Evolutionary conservation across 37 sponge, comb jelly and placozoan genomes (phyloP), one percentile per base, ranked within the genome.

Genomic region (Agelas oroides): DNA sequence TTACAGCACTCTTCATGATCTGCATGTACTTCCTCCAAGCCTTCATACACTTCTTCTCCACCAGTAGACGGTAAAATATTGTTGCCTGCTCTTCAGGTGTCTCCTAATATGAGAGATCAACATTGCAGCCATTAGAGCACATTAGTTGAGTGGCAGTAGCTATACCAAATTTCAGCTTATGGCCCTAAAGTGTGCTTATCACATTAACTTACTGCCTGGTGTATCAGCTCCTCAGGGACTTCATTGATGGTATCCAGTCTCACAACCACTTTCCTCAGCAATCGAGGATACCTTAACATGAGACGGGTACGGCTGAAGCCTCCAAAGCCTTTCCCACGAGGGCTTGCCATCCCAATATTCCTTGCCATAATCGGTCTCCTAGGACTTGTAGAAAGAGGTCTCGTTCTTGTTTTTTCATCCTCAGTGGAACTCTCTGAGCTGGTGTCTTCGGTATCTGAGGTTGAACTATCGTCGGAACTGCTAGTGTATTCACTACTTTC

Each of bases 21-120:
- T 79, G 73, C 55, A 92, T 73, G 34, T 92, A 80, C 34, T 67
- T 80, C 61, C 64, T 80, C 93, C 93, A 92, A 0, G 57, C 89
- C 20, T 75, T 66, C 24, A 86, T 74, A 37, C 31, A 31, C 39
- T 55, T 58, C 66, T 52, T 85, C 56, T 91, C 62, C 19, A 53
- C 23, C 53, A 53, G 30, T 34, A 91, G n/a, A 33, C 77, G 34
- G 19, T 61, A 53, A 53, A 84, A 91, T 0, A 69, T 32, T 2
- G 33, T 40, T 15, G 86, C 91, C 53, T 67, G 74, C 0, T 86
- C 82, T 16, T 81, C 61, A 58, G 28, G 14, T 3, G 86, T 77
- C 8, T 76, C n/a, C 86, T 85, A 31, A 14, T 53, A 39, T 1
- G 23, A 76, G 17, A 70, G 27, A 34, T 17, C 6, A 46, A 8